Conservation (phyloP, 2,113 vertebrate species). For the Otis tarda region DNA sequence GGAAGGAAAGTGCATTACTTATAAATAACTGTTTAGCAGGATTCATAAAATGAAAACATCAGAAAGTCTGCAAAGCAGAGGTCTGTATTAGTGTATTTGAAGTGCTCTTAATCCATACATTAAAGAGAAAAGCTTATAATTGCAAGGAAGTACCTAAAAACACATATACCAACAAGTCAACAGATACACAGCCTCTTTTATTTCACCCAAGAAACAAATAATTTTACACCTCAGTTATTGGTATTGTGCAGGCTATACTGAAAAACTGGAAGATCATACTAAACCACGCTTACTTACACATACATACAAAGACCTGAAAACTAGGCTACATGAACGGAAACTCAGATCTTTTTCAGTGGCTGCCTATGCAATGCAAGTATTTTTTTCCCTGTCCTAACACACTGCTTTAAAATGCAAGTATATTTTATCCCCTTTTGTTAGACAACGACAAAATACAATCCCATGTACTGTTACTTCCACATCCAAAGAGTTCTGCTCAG, state of each 20-base stretch:
- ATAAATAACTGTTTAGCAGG: neutral
- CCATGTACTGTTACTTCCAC: fast-evolving
- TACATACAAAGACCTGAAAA: neutral
- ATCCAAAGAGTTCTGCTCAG: neutral
- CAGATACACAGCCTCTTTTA: neutral
- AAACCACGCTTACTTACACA: neutral
- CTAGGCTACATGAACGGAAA: neutral
- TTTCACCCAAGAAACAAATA: neutral
- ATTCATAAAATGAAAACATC: neutral
- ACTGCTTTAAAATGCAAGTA: neutral
- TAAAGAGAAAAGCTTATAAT: neutral
- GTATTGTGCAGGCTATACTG: neutral
- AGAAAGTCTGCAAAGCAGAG: neutral
- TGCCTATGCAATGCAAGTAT: neutral
- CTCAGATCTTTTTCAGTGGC: neutral
- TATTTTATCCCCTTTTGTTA: neutral
- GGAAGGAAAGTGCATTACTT: neutral
- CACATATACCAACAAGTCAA: neutral
- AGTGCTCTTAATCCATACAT: neutral
- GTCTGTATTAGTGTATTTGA: neutral
- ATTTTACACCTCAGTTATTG: neutral
- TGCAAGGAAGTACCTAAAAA: neutral
- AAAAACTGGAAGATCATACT: neutral
- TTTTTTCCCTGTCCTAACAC: neutral
- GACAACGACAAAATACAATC: neutral